Conservation (phyloP, 2,888 invertebrate species). For the Pyrgus malvae region DNA sequence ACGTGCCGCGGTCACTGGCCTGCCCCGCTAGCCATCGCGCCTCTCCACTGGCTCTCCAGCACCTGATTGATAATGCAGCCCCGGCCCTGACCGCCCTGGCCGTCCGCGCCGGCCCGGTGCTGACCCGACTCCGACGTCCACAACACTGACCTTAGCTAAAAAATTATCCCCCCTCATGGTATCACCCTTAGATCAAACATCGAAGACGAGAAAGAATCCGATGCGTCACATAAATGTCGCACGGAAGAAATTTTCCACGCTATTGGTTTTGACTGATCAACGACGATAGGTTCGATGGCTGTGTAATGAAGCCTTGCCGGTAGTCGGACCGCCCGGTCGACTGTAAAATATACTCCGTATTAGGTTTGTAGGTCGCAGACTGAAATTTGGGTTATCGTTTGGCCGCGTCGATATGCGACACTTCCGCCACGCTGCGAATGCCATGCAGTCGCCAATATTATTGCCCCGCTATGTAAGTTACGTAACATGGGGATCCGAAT, state of each 20-base stretch:
- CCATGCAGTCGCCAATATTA: slow-evolving; percentile 64
- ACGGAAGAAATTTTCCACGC: slow-evolving; percentile 4
- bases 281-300: slow-evolving; percentile 46
- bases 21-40: slow-evolving; percentile 46
- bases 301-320: slow-evolving; percentile 48
- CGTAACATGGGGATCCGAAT: slow-evolving; percentile 50
- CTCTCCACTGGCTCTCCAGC: slow-evolving; percentile 43
- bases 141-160: slow-evolving; percentile 34
- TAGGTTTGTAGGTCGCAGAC: slow-evolving; percentile 76
- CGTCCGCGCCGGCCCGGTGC: background rate
- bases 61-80: slow-evolving; percentile 30
- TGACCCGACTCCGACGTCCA: slow-evolving; percentile 21
- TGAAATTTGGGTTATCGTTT: slow-evolving; percentile 78
- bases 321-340: slow-evolving; percentile 52
- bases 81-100: slow-evolving; percentile 30
- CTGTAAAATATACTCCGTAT: slow-evolving; percentile 62
- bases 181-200: slow-evolving; percentile 32
- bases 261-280: slow-evolving; percentile 40
- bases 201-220: slow-evolving; percentile 33
- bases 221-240: slow-evolving; percentile 32
- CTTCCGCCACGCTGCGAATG: slow-evolving; percentile 67
- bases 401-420: slow-evolving; percentile 75
- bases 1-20: slow-evolving; percentile 80
- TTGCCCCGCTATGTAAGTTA: slow-evolving; percentile 51
- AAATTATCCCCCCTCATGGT: slow-evolving; percentile 17